phyloP scores from a whole-genome alignment of 92 coral and sea anemone genomes.

The Zoanthus solanderi region DNA sequence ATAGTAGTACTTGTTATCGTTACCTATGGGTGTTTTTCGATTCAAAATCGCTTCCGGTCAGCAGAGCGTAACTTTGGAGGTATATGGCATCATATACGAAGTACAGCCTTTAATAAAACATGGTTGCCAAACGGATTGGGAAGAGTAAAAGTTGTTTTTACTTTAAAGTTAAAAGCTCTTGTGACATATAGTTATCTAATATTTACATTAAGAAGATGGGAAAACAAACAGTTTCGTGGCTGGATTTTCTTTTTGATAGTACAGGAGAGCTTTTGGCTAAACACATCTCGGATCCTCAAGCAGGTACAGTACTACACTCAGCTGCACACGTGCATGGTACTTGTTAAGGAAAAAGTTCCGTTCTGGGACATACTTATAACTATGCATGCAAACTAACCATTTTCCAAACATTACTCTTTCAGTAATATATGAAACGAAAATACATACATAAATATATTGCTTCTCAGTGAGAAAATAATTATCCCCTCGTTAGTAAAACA shows the following conservation, averaged over 20 bases:
- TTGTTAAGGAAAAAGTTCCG: too few relatives aligned
- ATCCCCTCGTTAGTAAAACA: too few relatives aligned
- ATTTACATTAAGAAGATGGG: constrained; percentile 6
- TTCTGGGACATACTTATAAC: too few relatives aligned
- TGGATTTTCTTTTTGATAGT: constrained; percentile 37
- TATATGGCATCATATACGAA: not conserved
- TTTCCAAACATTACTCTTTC: too few relatives aligned
- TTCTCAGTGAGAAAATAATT: too few relatives aligned
- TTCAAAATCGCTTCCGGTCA: not conserved
- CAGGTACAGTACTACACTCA: constrained; percentile 14
- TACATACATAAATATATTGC: too few relatives aligned
- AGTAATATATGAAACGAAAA: too few relatives aligned
- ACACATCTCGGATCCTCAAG: constrained; percentile 25
- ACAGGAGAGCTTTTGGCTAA: constrained; percentile 35
- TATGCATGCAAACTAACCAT: too few relatives aligned
- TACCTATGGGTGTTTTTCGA: not conserved
- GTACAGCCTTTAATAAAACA: not conserved
- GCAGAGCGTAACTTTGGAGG: not conserved
- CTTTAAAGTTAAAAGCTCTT: not conserved
- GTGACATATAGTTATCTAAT: not conserved
- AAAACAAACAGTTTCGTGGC: constrained; percentile 33
- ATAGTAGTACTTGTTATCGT: too few relatives aligned
- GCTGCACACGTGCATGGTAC: too few relatives aligned
- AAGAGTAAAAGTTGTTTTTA: not conserved
- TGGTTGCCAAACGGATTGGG: not conserved